A percentile compares a stretch with the other conserved stretches of the same genome.
Evolutionary conservation across 2,888 invertebrate species (phyloP).

Genomic region (Cephus rjabovi): DNA sequence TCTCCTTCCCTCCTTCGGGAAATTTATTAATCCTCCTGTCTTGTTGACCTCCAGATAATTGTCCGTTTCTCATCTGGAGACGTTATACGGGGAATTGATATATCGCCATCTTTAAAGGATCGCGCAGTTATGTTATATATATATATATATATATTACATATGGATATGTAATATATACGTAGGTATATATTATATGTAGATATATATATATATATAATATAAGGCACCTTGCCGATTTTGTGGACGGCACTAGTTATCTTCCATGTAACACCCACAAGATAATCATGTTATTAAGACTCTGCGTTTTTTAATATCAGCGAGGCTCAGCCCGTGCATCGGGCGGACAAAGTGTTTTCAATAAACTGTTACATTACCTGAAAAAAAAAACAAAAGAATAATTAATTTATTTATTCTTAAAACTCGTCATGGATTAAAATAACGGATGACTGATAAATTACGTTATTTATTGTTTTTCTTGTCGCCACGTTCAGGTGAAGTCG

Average conservation of each 20-base stretch:
- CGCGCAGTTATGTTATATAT: background rate
- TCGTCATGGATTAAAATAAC: no score
- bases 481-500: no score
- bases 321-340: conserved; percentile 55
- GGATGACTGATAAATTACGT: background rate
- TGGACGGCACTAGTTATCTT: conserved; percentile 54
- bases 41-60: no score
- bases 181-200: background rate
- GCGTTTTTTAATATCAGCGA: conserved; percentile 65
- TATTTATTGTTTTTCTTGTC: background rate
- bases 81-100: no score
- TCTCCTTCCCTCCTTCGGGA: no score
- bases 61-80: no score
- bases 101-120: no score
- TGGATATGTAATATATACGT: background rate
- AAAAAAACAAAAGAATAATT: conserved; percentile 1
- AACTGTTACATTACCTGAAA: conserved; percentile 65
- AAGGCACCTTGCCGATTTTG: conserved; percentile 45
- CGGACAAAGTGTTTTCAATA: conserved; percentile 63
- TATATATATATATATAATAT: background rate
- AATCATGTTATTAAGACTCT: conserved; percentile 65
- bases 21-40: no score
- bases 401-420: background rate
- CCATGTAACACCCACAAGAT: conserved; percentile 59
- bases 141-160: background rate